phyloP scores from a whole-genome alignment of 2,888 invertebrate species.

The Acrocyrtus sp. region DNA sequence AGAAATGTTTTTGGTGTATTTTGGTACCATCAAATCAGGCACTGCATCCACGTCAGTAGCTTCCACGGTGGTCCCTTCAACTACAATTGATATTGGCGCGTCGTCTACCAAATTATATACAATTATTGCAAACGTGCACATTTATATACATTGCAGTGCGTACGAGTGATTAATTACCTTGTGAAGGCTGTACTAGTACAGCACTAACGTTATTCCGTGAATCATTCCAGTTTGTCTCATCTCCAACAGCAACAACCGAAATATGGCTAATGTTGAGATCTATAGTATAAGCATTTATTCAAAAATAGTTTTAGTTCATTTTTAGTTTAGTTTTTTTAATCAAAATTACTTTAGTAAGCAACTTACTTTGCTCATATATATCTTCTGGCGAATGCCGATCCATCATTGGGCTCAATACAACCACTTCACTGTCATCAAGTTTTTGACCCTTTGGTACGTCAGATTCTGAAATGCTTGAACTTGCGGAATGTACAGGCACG shows the following conservation, averaged over 20 bases:
- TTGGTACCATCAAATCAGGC: constrained; percentile 64
- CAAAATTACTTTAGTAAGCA: constrained; percentile 14
- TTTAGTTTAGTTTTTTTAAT: too few species aligned
- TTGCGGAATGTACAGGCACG: constrained; percentile 48
- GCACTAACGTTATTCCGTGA: constrained; percentile 58
- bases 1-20: constrained; percentile 50
- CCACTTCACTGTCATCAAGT: constrained; percentile 86
- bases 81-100: constrained; percentile 68
- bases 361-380: constrained; percentile 62
- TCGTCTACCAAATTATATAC: constrained; percentile 62
- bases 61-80: constrained; percentile 68
- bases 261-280: constrained; percentile 84
- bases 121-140: background rate
- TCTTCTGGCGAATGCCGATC: constrained; percentile 52
- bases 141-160: too few species aligned
- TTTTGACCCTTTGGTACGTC: constrained; percentile 72
- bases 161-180: too few species aligned
- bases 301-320: background rate
- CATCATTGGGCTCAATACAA: constrained; percentile 76
- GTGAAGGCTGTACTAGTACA: constrained; percentile 52
- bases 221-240: constrained; percentile 68
- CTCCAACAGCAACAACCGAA: constrained; percentile 89
- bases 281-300: constrained; percentile 19
- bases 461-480: constrained; percentile 53
- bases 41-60: constrained; percentile 66